Percentiles rank a stretch among this genome's conserved stretches.
Conservation (phyloP, 1,140 invertebrate genomes). For the Drosophila nigrodunni region DNA sequence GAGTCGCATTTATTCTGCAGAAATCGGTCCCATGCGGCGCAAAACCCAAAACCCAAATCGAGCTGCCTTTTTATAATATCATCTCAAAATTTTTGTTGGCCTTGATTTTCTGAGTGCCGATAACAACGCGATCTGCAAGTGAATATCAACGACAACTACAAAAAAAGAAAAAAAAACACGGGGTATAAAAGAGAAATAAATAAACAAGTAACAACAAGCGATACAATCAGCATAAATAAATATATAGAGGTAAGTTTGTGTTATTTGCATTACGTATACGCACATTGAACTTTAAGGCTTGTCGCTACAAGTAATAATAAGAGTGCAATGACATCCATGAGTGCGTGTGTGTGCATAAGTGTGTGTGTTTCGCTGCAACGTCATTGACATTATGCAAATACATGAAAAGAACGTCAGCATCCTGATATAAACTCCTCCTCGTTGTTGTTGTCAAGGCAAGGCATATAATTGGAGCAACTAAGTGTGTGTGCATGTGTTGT, state of each 20-base stretch:
- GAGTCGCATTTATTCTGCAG: conserved; percentile 50
- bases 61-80: conserved; percentile 48
- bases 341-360: too few species aligned
- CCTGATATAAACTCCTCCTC: conserved; percentile 46
- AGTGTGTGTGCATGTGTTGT: conserved; percentile 19
- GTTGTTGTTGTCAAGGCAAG: conserved; percentile 6
- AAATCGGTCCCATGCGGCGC: conserved; percentile 79
- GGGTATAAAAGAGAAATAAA: too few species aligned
- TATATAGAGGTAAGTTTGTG: conserved; percentile 25
- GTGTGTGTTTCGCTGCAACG: conserved; percentile 31
- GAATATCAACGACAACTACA: conserved; percentile 28
- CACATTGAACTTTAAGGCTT: conserved; percentile 51
- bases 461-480: conserved; percentile 66
- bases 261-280: conserved; percentile 35
- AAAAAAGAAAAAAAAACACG: too few species aligned
- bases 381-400: conserved; percentile 70
- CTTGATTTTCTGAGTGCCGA: conserved; percentile 65
- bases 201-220: not conserved
- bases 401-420: conserved; percentile 46
- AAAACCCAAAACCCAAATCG: conserved; percentile 43
- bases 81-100: conserved; percentile 53
- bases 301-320: conserved; percentile 22
- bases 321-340: conserved; percentile 59
- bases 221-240: conserved; percentile 15
- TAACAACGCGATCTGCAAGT: conserved; percentile 47